Conservation (phyloP, 2,888 invertebrate genomes). For the Drosophila kambysellisi region DNA sequence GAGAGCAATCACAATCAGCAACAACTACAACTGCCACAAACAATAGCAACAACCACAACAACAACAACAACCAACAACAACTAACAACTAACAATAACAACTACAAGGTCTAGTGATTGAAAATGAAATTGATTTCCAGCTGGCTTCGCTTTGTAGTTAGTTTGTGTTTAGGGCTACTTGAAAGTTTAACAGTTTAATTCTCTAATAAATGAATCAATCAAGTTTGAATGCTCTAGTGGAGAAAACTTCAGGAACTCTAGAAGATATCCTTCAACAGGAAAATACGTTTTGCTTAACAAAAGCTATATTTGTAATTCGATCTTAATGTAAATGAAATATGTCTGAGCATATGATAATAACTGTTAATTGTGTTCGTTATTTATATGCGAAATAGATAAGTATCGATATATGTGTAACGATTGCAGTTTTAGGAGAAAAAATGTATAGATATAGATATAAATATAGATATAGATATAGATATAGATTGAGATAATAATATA, state of each 20-base stretch:
- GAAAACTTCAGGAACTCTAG: not conserved
- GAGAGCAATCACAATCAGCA: constrained; percentile 10
- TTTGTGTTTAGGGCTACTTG: constrained; percentile 8
- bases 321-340: not conserved
- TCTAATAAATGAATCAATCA: not conserved
- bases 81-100: constrained; percentile 13
- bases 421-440: no score
- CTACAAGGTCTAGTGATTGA: constrained; percentile 47
- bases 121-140: constrained; percentile 54
- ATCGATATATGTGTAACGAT: no score
- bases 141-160: constrained; percentile 8
- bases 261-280: not conserved
- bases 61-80: constrained; percentile 19
- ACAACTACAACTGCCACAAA: constrained; percentile 1
- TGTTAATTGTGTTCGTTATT: no score
- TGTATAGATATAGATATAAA: no score
- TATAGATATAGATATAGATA: no score
- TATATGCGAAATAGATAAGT: no score
- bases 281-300: not conserved
- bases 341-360: no score
- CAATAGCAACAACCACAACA: constrained; percentile 2
- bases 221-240: rapidly evolving
- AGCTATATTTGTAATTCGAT: not conserved
- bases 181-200: constrained; percentile 2
- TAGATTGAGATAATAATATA: no score